Base-by-base conservation (phyloP, 2,888 invertebrate genomes). In the Phaonia tiefii region DNA sequence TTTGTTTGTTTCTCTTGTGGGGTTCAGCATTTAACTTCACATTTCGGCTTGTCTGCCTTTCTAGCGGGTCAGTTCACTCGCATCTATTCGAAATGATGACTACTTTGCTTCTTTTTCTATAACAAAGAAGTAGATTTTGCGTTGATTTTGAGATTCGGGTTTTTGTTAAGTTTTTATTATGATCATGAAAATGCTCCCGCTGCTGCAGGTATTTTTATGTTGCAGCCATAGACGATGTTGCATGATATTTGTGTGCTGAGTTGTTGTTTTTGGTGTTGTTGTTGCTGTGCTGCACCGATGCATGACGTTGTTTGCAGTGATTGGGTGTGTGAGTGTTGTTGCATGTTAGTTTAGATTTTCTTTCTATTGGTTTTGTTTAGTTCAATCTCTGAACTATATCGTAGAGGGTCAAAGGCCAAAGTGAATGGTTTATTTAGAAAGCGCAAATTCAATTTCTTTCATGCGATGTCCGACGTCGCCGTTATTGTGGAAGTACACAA, bases 101-200 rank as follows among this genome's bases (percentile, higher is more conserved):
- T 44, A 44, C 44, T 44, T 13, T 44, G 44, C 13, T 4, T 44
- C 2, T 10, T n/a, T 44, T 44, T 44, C 44, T 11, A 44, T 44
- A 2, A 26, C 25, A 56, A 56, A 56, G 25, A 56, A 31, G 22
- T 39, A 42, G 42, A 42, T 37, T 63, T 63, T 63, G 60, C 56
- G 56, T 56, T 26, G 56, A 56, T 56, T 56, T 56, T n/a, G n/a
- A 51, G 51, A 31, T 31, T 31, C 31, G 31, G 8, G 22, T 25
- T 25, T 17, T 25, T 54, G 78, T 78, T 80, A 37, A n/a, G 11
- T 77, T 77, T 78, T 75, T 78, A 72, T 78, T 75, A 58, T 71
- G 72, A 75, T 81, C 81, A 78, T 78, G 75, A 75, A 81, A 81
- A 78, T 71, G 78, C 81, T 81, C 81, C 81, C 69, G 81, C 78